Base-by-base conservation (phyloP, 2,888 invertebrate genomes). In the Dolomedes plantarius region DNA sequence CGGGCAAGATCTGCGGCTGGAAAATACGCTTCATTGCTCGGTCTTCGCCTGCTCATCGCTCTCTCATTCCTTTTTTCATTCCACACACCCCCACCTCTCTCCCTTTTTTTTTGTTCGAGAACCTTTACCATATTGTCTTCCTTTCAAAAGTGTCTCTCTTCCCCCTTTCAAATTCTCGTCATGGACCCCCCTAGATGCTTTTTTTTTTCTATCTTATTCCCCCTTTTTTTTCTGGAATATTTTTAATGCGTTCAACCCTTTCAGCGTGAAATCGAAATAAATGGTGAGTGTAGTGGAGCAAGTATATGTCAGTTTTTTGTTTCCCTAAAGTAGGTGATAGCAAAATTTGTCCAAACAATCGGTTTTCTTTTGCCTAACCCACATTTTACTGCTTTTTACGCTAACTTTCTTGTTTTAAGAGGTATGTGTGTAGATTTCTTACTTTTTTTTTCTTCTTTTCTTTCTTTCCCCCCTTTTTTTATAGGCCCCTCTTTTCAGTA, bases 231-330 rank as follows among this genome's bases (percentile, higher is more conserved):
- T 13, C 11, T 75, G 19, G 11, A 41, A 27, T 62, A 65, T 86
- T 86, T 80, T 80, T 74, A 80, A 83, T 77, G 83, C 83, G 28
- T 50, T 32, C 36, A 71, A 72, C 69, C 75, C 76, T 73, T 74
- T 65, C 56, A 36, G 64, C 86, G 86, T 80, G 80, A 86, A 86
- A 86, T 86, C 78, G 64, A 75, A 86, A 86, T 80, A 86, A 86
- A 86, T 86, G 86, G 71, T 65, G 80, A 86, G 71, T 79, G 19
- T 65, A 31, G 69, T 76, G 36, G 46, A 67, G 67, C 28, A 73
- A 67, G 68, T 81, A 32, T 73, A 28, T 29, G 32, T 71, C 28
- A 68, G 41, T 32, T 56, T 56, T 56, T 56, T 65, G 23, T 65
- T 50, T 56, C 41, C 50, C 23, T 36, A 76, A 83, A 32, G 41